Conservation (phyloP, 1,140 invertebrate genomes). For the Bombus superbus region DNA sequence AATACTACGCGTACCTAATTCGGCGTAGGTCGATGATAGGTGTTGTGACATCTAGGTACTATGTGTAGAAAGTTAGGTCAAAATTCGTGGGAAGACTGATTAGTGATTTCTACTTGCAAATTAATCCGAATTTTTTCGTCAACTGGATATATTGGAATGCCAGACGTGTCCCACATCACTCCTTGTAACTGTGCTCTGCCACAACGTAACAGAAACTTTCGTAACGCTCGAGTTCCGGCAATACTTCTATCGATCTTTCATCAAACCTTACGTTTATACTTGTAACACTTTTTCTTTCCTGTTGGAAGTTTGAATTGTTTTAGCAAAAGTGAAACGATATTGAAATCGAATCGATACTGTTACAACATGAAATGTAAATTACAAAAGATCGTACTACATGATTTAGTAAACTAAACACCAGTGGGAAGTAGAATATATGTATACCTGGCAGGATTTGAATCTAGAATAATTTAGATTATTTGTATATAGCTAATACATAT, state of each 20-base stretch:
- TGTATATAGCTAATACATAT: no score
- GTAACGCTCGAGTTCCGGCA: constrained; percentile 42
- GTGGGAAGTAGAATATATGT: neutral
- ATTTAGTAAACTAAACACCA: neutral
- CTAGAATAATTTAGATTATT: neutral
- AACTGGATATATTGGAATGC: constrained; percentile 28
- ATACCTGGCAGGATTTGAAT: neutral
- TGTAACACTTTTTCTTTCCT: constrained; percentile 32
- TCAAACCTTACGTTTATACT: constrained; percentile 39
- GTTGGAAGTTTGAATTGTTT: constrained; percentile 31
- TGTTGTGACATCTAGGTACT: neutral
- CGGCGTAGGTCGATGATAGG: no score
- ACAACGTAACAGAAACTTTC: constrained; percentile 46
- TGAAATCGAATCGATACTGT: constrained; percentile 28
- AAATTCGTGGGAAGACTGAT: neutral
- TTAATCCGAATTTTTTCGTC: constrained; percentile 15
- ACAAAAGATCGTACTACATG: neutral
- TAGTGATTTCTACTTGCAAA: constrained; percentile 28
- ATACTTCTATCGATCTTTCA: constrained; percentile 50
- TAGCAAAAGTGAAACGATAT: constrained; percentile 28
- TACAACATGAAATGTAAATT: constrained; percentile 30
- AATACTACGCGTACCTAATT: no score
- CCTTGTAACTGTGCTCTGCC: constrained; percentile 14
- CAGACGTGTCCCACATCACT: constrained; percentile 36
- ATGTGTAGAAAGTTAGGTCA: neutral